Evolutionary conservation across 2,888 invertebrate species (phyloP).

Genomic region (Yponomeuta cagnagella): DNA sequence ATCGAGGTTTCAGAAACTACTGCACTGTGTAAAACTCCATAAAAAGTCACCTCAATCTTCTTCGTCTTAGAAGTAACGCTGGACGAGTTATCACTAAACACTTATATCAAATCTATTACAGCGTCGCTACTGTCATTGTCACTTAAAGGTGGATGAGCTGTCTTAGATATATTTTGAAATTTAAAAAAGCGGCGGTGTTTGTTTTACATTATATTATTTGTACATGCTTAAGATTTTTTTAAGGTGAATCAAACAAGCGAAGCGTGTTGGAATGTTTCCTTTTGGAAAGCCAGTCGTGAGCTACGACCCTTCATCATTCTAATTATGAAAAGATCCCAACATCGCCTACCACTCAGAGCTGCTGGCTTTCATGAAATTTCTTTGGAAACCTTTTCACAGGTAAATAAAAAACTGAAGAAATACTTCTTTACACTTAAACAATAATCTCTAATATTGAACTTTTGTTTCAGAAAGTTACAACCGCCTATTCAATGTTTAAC

Average conservation of each 20-base stretch:
- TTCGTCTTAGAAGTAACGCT: too few relatives aligned
- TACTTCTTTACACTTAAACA: too few relatives aligned
- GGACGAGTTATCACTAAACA: too few relatives aligned
- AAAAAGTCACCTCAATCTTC: too few relatives aligned
- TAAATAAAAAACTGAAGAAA: constrained; percentile 22
- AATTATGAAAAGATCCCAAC: constrained; percentile 48
- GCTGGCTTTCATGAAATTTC: constrained; percentile 51
- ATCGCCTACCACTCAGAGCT: constrained; percentile 41
- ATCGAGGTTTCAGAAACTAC: too few relatives aligned
- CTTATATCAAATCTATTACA: too few relatives aligned
- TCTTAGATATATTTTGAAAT: too few relatives aligned
- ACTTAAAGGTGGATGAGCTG: too few relatives aligned
- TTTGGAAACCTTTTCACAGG: constrained; percentile 50
- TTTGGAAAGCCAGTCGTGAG: constrained; percentile 46
- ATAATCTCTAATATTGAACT: neutral
- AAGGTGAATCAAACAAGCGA: constrained; percentile 24
- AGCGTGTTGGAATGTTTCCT: constrained; percentile 45
- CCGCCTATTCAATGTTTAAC: constrained; percentile 52
- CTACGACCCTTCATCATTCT: constrained; percentile 49
- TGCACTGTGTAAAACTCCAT: too few relatives aligned
- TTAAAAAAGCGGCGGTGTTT: too few relatives aligned
- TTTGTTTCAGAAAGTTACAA: constrained; percentile 47
- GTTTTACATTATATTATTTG: too few relatives aligned
- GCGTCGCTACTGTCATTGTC: too few relatives aligned
- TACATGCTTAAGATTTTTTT: neutral